These are phyloP conservation scores for Meteorus colon DNA, from an alignment of 2,888 invertebrate genomes.

Conservation along the genomic window DNA sequence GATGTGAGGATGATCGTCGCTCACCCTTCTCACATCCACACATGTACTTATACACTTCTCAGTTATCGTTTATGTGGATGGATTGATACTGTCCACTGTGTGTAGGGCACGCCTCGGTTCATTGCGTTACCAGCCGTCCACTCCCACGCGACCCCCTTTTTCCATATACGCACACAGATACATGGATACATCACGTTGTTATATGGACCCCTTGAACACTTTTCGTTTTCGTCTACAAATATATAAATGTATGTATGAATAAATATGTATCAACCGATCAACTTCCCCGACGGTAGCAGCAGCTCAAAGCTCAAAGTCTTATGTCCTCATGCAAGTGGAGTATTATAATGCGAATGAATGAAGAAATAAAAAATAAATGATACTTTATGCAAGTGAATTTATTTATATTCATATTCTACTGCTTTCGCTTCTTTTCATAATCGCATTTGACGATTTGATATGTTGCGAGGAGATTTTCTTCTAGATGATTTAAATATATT, in stretches of 20 bases:
- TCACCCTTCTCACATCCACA: slow-evolving; percentile 30
- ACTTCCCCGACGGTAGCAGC: slow-evolving; percentile 8
- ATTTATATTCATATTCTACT: neutral
- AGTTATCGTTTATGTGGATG: slow-evolving; percentile 71
- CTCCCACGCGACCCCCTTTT: slow-evolving; percentile 71
- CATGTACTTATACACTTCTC: slow-evolving; percentile 44
- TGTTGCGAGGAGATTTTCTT: neutral
- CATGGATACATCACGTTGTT: neutral
- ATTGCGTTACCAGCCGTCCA: slow-evolving; percentile 74
- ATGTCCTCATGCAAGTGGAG: neutral
- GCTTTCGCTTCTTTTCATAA: neutral
- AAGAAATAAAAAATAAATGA: slow-evolving; percentile 4
- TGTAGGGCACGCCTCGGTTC: slow-evolving; percentile 71
- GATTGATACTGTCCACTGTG: slow-evolving; percentile 71
- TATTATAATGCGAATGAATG: slow-evolving; percentile 23
- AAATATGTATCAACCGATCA: slow-evolving; percentile 32
- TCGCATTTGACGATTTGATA: neutral
- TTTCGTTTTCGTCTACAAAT: slow-evolving; percentile 53
- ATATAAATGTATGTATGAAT: slow-evolving; percentile 26
- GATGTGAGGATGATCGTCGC: slow-evolving; percentile 46
- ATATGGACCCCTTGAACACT: slow-evolving; percentile 21
- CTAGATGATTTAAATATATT: neutral
- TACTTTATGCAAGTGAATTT: neutral
- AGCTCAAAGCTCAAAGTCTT: slow-evolving; percentile 40
- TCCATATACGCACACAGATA: slow-evolving; percentile 62